phyloP scores from a whole-genome alignment of 2,797 vertebrate genomes.

The Podarcis lilfordi region DNA sequence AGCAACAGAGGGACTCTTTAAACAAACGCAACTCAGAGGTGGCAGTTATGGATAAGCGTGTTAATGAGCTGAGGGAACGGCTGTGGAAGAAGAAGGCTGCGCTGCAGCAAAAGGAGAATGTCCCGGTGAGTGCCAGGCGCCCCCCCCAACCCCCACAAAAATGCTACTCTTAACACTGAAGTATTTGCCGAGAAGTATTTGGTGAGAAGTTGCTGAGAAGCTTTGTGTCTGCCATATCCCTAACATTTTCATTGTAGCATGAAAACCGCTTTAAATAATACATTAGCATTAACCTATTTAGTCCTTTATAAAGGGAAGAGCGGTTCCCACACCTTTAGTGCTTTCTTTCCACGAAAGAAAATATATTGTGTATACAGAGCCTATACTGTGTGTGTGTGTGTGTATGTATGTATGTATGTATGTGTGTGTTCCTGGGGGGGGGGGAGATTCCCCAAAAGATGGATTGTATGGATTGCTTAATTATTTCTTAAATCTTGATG shows the following conservation, averaged over 20 bases:
- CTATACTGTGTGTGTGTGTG: not conserved
- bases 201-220: not conserved
- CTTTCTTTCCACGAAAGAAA: not conserved
- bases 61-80: slow-evolving; percentile 90
- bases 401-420: not conserved
- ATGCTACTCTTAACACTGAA: not conserved
- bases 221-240: slow-evolving; percentile 17
- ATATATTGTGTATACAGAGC: no score
- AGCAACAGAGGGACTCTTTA: slow-evolving; percentile 91
- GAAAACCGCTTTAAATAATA: slow-evolving; percentile 50
- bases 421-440: not conserved
- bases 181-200: slow-evolving; percentile 19
- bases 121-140: slow-evolving; percentile 82
- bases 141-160: no score
- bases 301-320: slow-evolving; percentile 7
- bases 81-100: slow-evolving; percentile 96
- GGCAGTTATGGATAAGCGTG: slow-evolving; percentile 89
- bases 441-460: no score
- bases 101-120: slow-evolving; percentile 91
- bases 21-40: slow-evolving; percentile 91
- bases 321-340: fast-evolving
- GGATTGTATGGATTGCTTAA: not conserved
- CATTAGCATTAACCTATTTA: slow-evolving; percentile 45
- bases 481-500: slow-evolving; percentile 14
- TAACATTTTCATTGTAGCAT: slow-evolving; percentile 38